phyloP scores from a whole-genome alignment of 2,797 vertebrate species.

The Gouania willdenowi region DNA sequence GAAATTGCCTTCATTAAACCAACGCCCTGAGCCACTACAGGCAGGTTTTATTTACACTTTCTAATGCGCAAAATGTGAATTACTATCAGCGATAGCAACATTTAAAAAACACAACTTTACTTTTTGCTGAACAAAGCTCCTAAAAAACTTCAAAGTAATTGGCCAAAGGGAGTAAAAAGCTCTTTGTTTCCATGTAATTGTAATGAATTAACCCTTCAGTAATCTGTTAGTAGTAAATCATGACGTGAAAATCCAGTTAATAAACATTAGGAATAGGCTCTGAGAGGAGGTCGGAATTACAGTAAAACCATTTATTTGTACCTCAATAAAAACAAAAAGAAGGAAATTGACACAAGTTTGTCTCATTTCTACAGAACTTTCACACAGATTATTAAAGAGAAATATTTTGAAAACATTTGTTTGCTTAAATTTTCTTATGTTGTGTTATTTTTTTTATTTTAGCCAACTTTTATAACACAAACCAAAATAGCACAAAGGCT shows the following conservation, averaged over 20 bases:
- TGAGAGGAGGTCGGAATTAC: constrained; percentile 1
- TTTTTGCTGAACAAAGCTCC: constrained; percentile 10
- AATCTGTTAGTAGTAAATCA: constrained; percentile 7
- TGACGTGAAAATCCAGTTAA: background rate
- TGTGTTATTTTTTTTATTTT: too few species aligned
- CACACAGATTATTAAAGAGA: constrained; percentile 17
- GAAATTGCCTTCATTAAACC: constrained; percentile 4
- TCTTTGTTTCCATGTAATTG: constrained; percentile 23
- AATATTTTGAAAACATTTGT: constrained; percentile 43
- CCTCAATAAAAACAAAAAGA: constrained; percentile 21
- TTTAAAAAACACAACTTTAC: constrained; percentile 9
- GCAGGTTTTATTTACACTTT: background rate
- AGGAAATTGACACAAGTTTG: constrained; percentile 18
- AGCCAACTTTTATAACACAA: too few species aligned
- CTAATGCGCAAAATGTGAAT: background rate
- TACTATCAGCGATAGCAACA: too few species aligned
- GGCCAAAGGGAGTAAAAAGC: constrained; percentile 10
- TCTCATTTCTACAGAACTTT: constrained; percentile 29
- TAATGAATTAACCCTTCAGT: constrained; percentile 4
- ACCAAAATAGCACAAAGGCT: too few species aligned
- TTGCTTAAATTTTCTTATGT: too few species aligned
- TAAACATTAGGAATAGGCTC: background rate
- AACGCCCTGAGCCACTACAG: background rate
- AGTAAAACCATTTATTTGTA: constrained; percentile 27
- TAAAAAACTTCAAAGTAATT: constrained; percentile 16